A percentile compares a stretch with the other conserved stretches of the same genome.
Conservation (phyloP, 1,140 invertebrate genomes). For the Habropoda laboriosa region DNA sequence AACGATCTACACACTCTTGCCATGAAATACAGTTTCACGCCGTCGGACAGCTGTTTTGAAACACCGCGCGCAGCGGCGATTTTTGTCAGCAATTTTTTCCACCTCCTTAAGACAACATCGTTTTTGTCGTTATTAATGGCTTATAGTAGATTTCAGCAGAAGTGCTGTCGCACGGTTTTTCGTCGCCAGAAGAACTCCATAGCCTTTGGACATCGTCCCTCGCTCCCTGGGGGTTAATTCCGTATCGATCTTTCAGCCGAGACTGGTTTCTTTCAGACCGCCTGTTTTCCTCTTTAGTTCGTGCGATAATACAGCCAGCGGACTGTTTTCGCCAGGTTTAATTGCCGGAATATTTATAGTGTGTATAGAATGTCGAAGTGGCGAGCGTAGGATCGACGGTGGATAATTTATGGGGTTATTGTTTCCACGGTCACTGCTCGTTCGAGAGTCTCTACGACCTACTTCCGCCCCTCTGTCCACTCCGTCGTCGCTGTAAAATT, state of each 20-base stretch:
- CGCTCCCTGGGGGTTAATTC: background rate
- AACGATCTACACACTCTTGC: too few species aligned
- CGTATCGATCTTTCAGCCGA: background rate
- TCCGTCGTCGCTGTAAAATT: background rate
- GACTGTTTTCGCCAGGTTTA: too few species aligned
- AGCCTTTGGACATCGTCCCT: background rate
- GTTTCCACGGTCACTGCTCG: background rate
- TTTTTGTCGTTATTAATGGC: background rate
- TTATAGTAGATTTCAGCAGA: background rate
- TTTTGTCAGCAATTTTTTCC: too few species aligned
- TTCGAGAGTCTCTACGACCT: background rate
- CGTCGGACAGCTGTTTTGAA: too few species aligned
- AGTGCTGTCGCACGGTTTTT: background rate
- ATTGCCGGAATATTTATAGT: too few species aligned
- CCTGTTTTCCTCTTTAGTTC: background rate
- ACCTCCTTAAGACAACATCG: background rate
- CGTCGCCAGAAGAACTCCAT: background rate
- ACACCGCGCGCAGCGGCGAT: too few species aligned
- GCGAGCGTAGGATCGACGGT: background rate
- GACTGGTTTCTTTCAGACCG: background rate
- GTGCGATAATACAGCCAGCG: too few species aligned
- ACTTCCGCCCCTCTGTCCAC: background rate
- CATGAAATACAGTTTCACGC: too few species aligned
- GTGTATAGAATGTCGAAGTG: too few species aligned
- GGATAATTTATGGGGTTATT: background rate